Evolutionary conservation across 2,888 invertebrate genomes (phyloP).

Genomic region (Diaprepes abbreviatus): DNA sequence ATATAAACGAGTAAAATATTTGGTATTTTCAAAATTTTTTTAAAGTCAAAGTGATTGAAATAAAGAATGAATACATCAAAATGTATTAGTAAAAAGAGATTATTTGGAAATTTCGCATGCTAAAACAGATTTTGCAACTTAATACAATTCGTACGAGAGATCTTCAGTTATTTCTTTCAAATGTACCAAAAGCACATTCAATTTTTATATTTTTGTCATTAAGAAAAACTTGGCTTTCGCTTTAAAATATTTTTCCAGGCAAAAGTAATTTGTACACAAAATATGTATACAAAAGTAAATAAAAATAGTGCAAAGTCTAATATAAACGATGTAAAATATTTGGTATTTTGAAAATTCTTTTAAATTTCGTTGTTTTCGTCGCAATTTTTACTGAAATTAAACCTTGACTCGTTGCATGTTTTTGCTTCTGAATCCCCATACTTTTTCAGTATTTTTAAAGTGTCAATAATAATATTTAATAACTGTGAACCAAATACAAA

Average conservation of each 20-base stretch:
- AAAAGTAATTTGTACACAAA: not conserved
- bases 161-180: not conserved
- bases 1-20: no score
- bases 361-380: not conserved
- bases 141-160: not conserved
- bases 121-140: not conserved
- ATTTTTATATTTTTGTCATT: no score
- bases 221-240: no score
- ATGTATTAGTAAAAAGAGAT: no score
- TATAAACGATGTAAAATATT: no score
- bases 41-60: no score
- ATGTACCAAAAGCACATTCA: not conserved
- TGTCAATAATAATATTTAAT: no score
- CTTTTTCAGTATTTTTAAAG: not conserved
- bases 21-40: no score
- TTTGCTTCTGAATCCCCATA: constrained; percentile 17
- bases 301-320: no score
- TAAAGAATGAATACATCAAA: no score
- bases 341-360: no score
- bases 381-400: constrained; percentile 12
- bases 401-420: constrained; percentile 3
- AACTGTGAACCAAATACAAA: not conserved
- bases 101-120: no score
- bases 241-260: not conserved
- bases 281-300: not conserved